phyloP scores from a whole-genome alignment of 2,797 vertebrate genomes.

The Pseudotriccus pelzelni region DNA sequence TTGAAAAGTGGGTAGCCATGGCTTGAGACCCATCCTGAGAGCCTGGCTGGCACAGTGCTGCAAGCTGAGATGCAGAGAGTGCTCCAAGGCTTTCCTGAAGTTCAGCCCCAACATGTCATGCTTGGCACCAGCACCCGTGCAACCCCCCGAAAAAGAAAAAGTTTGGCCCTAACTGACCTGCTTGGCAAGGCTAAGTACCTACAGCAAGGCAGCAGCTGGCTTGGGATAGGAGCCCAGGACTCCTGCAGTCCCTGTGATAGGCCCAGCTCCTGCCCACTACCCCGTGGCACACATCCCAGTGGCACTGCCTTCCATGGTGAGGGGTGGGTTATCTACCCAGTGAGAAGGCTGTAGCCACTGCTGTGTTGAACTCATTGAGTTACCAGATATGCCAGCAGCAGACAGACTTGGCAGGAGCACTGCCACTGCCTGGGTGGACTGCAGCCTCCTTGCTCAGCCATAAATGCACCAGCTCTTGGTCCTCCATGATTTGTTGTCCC shows the following conservation, averaged over 20 bases:
- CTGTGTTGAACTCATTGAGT: background rate
- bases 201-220: constrained; percentile 14
- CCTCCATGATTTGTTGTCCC: background rate
- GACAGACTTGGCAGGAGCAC: accelerated
- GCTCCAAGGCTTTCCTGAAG: constrained; percentile 47
- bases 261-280: background rate
- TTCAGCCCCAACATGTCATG: constrained; percentile 53
- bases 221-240: background rate
- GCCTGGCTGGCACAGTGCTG: background rate
- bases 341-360: background rate
- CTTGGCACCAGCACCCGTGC: constrained; percentile 1
- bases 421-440: background rate
- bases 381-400: background rate
- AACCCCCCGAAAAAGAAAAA: background rate
- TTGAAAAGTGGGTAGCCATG: background rate
- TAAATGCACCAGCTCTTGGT: background rate
- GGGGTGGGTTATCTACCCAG: background rate
- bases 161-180: constrained; percentile 49
- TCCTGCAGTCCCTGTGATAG: background rate
- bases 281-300: background rate
- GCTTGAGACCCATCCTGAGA: background rate
- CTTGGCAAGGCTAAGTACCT: constrained; percentile 30
- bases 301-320: background rate
- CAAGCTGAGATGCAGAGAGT: background rate
- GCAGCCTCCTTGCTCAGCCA: background rate